phyloP scores from a whole-genome alignment of 1,140 invertebrate genomes.

The Aethina tumida region DNA sequence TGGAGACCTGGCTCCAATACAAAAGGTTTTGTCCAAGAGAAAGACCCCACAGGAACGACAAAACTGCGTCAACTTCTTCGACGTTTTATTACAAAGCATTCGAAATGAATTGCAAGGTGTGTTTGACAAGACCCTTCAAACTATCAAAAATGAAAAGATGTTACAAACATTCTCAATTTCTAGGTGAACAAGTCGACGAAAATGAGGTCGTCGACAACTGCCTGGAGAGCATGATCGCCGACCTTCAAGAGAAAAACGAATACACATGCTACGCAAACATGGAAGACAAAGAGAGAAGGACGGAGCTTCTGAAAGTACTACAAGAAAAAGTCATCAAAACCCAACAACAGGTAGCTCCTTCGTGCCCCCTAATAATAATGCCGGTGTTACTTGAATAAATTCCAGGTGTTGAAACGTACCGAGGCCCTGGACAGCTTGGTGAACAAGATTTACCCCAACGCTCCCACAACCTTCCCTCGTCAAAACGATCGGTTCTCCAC shows the following conservation, averaged over 20 bases:
- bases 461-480: constrained; percentile 31
- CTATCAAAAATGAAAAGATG: constrained; percentile 5
- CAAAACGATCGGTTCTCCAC: no score
- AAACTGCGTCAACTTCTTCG: constrained; percentile 32
- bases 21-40: constrained; percentile 27
- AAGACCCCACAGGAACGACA: constrained; percentile 31
- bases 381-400: not conserved
- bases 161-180: not conserved
- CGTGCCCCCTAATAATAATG: no score
- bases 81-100: constrained; percentile 33
- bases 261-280: constrained; percentile 19
- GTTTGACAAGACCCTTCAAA: not conserved
- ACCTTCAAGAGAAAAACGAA: constrained; percentile 25
- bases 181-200: constrained; percentile 14
- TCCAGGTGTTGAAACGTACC: constrained; percentile 24
- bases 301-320: constrained; percentile 26
- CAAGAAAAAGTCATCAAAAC: constrained; percentile 18
- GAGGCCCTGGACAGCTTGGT: constrained; percentile 33
- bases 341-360: not conserved
- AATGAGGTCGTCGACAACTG: constrained; percentile 30
- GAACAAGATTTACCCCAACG: constrained; percentile 23
- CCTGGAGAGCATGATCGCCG: constrained; percentile 26
- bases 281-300: constrained; percentile 23
- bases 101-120: constrained; percentile 32
- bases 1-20: constrained; percentile 24